Percentiles rank a stretch among this genome's conserved stretches.
Conservation (phyloP, 1,140 invertebrate genomes). For the Sweltsa coloradensis region DNA sequence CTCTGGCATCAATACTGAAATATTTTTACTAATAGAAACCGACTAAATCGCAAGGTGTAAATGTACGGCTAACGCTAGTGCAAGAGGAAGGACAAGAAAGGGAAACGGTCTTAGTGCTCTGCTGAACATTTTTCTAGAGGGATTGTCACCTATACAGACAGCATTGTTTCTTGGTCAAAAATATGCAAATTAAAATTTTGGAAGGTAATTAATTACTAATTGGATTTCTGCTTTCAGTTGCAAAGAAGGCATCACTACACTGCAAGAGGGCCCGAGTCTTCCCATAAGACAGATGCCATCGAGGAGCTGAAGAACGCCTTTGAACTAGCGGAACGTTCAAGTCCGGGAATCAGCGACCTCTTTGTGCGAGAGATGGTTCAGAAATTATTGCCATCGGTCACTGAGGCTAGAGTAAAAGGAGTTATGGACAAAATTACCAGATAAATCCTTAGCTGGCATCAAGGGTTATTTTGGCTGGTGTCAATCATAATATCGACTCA, state of each 20-base stretch:
- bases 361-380: conserved; percentile 65
- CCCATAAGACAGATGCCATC: conserved; percentile 47
- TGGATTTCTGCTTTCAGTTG: conserved; percentile 23
- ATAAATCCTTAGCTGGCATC: conserved; percentile 29
- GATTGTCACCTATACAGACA: too few species aligned
- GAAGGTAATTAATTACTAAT: too few species aligned
- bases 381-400: conserved; percentile 50
- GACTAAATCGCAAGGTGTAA: too few species aligned
- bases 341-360: conserved; percentile 66
- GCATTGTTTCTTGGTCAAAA: too few species aligned
- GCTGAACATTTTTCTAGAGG: too few species aligned
- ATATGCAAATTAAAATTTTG: too few species aligned
- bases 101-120: too few species aligned
- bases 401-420: conserved; percentile 42
- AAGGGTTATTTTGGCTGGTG: background rate
- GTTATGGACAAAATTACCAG: conserved; percentile 44
- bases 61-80: too few species aligned
- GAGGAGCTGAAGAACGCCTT: conserved; percentile 76
- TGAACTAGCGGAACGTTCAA: conserved; percentile 66
- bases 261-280: conserved; percentile 30
- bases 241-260: conserved; percentile 34
- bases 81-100: too few species aligned
- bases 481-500: background rate
- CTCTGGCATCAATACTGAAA: too few species aligned
- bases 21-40: too few species aligned